Base-by-base conservation (phyloP, 2,888 invertebrate species). In the Chouioia cunea region DNA sequence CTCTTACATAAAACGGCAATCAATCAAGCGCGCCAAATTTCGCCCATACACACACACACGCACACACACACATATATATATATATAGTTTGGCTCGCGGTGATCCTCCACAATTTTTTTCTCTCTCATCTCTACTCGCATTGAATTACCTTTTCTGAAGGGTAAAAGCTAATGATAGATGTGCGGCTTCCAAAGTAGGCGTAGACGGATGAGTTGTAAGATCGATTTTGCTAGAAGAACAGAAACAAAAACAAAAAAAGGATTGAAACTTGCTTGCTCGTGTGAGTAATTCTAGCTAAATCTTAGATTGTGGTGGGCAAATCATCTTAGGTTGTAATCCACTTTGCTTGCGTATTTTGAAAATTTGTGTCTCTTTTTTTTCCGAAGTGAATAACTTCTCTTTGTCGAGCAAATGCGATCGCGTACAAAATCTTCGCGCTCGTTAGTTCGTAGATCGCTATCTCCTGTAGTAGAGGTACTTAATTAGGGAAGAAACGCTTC, bases 401-500 rank as follows among this genome's bases (percentile, higher is more conserved):
- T 65, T 50, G 48, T 47, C 43, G 56, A 6, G 27, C 3, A 6
- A 3, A 27, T 27, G 6, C 27, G 27, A 27, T 27, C 27, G 27
- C 27, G 27, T 27, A 6, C 27, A 4, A 56, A 60, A 60, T 44
- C 54, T 57, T 48, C 46, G 54, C 50, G 62, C 71, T 71, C 16
- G 66, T 71, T 66, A 71, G 57, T 8, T 27, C 15, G 16, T 12
- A 58, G 72, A 72, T 71, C 52, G 20, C 18, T 65, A 73, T 70
- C 73, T 44, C 16, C 50, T 14, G n/a, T 1, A n/a, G 44, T 44
- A 36, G 72, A 46, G 62, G 60, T 65, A 72, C 68, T 76, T 77
- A 77, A 78, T 78, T 78, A 78, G 71, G 63, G 66, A 63, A 65
- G 58, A 53, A 44, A 53, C 50, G 53, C 56, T 64, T 23, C 27